These are phyloP conservation scores for Macrobrachium rosenbergii DNA, from an alignment of 1,140 invertebrate species.

Conservation along the genomic window DNA sequence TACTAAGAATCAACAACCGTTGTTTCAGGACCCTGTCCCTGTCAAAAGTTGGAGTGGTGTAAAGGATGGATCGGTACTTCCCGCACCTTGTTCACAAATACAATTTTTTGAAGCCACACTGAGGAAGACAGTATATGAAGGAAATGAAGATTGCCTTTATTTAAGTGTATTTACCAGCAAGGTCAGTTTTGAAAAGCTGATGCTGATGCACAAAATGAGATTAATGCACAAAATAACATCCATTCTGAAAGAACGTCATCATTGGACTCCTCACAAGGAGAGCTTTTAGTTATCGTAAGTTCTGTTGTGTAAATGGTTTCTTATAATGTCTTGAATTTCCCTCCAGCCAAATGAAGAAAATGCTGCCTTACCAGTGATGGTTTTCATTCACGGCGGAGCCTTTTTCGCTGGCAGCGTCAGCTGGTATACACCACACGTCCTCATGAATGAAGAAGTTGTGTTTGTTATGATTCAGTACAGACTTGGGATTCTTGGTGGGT, in stretches of 20 bases:
- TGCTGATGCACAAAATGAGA: too few species aligned
- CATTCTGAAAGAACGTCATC: background rate
- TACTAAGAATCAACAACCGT: too few species aligned
- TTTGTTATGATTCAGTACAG: too few species aligned
- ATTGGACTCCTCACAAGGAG: background rate
- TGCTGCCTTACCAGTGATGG: too few species aligned
- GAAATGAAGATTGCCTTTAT: slow-evolving; percentile 1
- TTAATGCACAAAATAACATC: background rate
- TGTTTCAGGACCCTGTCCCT: slow-evolving; percentile 1
- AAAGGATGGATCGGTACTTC: slow-evolving; percentile 2
- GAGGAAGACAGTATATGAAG: background rate
- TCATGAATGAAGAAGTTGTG: too few species aligned
- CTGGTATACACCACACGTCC: too few species aligned
- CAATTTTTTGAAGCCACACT: background rate
- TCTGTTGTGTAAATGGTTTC: too few species aligned
- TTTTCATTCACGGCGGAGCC: too few species aligned
- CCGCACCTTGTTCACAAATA: background rate
- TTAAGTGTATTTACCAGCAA: background rate
- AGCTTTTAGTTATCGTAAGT: too few species aligned
- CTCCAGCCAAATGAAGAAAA: too few species aligned
- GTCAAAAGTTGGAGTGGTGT: slow-evolving; percentile 8
- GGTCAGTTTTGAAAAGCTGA: background rate
- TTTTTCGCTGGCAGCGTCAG: background rate
- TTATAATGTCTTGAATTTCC: too few species aligned
- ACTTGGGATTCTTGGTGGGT: too few species aligned